phyloP scores from a whole-genome alignment of 2,797 vertebrate species.

The Crypturellus tataupa region DNA sequence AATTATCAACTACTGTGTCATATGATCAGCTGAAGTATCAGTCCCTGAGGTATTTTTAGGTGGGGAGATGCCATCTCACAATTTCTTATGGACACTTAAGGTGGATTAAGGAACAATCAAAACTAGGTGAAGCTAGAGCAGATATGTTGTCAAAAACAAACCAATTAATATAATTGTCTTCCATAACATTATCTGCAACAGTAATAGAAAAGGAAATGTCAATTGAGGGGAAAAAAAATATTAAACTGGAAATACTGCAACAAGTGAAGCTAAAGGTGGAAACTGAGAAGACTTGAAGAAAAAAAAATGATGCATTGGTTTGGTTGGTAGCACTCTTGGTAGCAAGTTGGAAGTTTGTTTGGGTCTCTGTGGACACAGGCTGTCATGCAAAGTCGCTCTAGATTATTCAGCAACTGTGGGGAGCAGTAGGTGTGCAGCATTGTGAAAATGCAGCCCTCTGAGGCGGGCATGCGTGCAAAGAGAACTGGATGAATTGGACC shows the following conservation, averaged over 20 bases:
- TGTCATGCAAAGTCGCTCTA: background rate
- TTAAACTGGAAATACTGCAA: background rate
- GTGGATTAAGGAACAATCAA: background rate
- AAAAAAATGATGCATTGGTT: background rate
- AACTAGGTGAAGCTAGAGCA: background rate
- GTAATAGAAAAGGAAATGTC: background rate
- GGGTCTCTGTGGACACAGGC: background rate
- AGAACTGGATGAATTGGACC: background rate
- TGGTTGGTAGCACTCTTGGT: background rate
- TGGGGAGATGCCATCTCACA: conserved; percentile 24
- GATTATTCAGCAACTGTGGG: background rate
- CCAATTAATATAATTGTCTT: conserved; percentile 30
- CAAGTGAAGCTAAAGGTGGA: background rate
- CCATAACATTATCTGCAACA: background rate
- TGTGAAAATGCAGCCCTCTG: background rate
- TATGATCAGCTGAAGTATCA: conserved; percentile 44
- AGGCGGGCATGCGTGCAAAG: background rate
- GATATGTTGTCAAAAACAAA: background rate
- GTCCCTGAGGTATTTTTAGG: background rate
- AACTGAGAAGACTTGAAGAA: background rate
- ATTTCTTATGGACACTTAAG: conserved; percentile 42
- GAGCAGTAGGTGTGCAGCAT: background rate
- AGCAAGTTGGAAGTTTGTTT: background rate
- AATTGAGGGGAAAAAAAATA: background rate
- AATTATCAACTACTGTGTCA: conserved; percentile 33